A percentile compares a stretch with the other conserved stretches of the same genome.
phyloP scores from a whole-genome alignment of 1,140 invertebrate genomes.

The Ips typographus region DNA sequence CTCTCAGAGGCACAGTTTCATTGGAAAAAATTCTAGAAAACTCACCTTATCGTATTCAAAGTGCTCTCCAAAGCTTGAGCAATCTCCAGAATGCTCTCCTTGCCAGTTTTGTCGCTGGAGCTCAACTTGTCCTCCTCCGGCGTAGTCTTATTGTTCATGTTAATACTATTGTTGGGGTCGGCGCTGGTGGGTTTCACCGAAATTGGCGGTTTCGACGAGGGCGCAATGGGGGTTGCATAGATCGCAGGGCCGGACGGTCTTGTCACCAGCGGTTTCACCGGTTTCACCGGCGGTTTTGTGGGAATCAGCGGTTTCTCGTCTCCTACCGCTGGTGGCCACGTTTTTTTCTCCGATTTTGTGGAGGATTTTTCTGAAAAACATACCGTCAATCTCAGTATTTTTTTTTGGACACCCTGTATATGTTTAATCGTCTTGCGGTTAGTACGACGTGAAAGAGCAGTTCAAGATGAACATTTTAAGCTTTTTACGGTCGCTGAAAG shows the following conservation, averaged over 20 bases:
- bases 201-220: conserved; percentile 54
- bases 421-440: no score
- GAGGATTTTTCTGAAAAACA: conserved; percentile 38
- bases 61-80: conserved; percentile 67
- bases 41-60: conserved; percentile 59
- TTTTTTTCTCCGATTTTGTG: conserved; percentile 55
- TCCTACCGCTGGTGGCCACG: conserved; percentile 58
- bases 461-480: no score
- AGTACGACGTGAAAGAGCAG: no score
- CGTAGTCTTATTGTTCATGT: conserved; percentile 2
- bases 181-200: conserved; percentile 62
- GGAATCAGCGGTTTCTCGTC: conserved; percentile 74
- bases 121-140: conserved; percentile 49
- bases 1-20: no score
- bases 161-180: conserved; percentile 34
- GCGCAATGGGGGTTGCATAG: conserved; percentile 64
- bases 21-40: neutral
- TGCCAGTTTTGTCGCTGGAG: conserved; percentile 50
- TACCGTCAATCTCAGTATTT: neutral
- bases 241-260: conserved; percentile 56
- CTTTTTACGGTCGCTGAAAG: no score
- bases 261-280: conserved; percentile 55
- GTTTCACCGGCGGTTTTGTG: conserved; percentile 64
- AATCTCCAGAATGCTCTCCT: conserved; percentile 70
- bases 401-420: no score